Base-by-base conservation (phyloP, 2,888 invertebrate species). In the Sesia bembeciformis region DNA sequence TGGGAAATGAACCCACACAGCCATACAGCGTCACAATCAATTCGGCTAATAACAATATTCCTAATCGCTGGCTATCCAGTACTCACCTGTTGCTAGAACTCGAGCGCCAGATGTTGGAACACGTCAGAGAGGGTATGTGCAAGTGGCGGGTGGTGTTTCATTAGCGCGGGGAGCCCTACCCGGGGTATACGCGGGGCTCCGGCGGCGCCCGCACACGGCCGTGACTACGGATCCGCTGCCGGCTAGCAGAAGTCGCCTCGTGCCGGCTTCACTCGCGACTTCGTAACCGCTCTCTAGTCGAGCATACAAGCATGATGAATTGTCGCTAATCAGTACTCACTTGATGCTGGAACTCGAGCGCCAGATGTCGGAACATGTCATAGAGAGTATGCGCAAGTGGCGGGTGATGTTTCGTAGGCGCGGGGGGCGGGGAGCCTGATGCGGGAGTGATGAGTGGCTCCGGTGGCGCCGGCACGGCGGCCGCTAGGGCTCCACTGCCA, bases 231-330 rank as follows among this genome's bases (percentile, higher is more conserved):
- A 91, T 55, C 92, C 91, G 52, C 91, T 91, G 52, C 94, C 94
- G 40, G 92, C 87, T 46, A 93, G 91, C 52, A 94, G 91, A 60
- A 95, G 90, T 68, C 94, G 92, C 57, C 94, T 91, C 23, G 95
- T 84, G 50, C 93, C 91, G 38, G 95, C 93, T 76, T 97, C 97
- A n/a, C 95, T 93, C 54, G 92, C 91, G 43, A 93, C 92, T 65
- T 96, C 95, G 6, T 96, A 92, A 0, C 96, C 95, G 61, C 92
- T 92, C 71, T 97, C 96, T 49, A 97, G 82, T 51, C 97, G 92
- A 6, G 80, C 78, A 71, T 88, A 87, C 63, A 77, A 74, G 71
- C 86, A 88, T n/a, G 70, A 69, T 5, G 88, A 87, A 53, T 87
- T 79, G 66, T 78, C 80, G 62, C 78, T 81, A 60, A 3, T 23